A percentile compares a stretch with the other conserved stretches of the same genome.
These are phyloP conservation scores for Echeneis naucrates DNA, from an alignment of 2,797 vertebrate genomes.

Conservation along the genomic window DNA sequence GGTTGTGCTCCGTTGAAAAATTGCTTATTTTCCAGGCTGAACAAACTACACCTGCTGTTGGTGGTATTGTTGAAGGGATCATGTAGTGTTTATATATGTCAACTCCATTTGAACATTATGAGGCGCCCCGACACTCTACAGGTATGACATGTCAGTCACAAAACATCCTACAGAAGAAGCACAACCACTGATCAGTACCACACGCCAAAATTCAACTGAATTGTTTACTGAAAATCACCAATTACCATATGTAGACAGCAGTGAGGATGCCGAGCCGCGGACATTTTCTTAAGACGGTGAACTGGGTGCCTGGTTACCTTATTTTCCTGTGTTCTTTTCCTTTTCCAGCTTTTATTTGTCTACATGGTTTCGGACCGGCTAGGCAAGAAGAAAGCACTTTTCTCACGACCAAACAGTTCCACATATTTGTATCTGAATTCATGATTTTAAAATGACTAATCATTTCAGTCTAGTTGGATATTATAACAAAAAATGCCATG, in stretches of 20 bases:
- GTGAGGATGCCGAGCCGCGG: neutral
- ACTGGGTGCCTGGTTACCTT: neutral
- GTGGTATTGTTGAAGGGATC: neutral
- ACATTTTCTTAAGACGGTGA: neutral
- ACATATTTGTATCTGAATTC: too few relatives aligned
- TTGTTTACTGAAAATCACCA: too few relatives aligned
- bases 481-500: neutral
- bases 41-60: neutral
- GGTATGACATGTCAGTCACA: neutral
- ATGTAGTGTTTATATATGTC: neutral
- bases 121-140: neutral
- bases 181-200: too few relatives aligned
- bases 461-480: neutral
- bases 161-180: neutral
- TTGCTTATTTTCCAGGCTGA: too few relatives aligned
- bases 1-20: too few relatives aligned
- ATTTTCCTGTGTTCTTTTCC: neutral
- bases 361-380: neutral
- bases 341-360: neutral
- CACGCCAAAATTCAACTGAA: too few relatives aligned
- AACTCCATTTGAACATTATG: neutral
- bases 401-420: neutral
- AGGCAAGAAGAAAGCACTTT: neutral
- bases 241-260: too few relatives aligned
- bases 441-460: neutral